These are phyloP conservation scores for Agrochola circellaris DNA, from an alignment of 2,888 invertebrate genomes.

Conservation along the genomic window DNA sequence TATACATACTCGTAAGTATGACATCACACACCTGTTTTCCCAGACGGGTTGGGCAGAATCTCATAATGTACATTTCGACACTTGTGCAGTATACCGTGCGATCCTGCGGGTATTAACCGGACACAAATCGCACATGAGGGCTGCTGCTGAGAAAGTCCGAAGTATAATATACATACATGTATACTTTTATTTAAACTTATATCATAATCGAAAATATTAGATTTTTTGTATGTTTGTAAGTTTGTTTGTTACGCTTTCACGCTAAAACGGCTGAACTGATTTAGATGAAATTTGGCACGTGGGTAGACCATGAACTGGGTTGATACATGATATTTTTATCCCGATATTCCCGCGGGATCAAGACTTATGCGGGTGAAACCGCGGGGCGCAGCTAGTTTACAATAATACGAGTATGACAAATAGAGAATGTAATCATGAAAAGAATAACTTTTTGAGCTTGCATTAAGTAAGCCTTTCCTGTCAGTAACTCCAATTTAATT, in stretches of 20 bases:
- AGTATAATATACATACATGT: not conserved
- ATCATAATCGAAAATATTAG: too few relatives aligned
- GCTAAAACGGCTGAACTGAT: too few relatives aligned
- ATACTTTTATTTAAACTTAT: not conserved
- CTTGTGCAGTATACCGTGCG: not conserved
- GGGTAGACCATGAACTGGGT: too few relatives aligned
- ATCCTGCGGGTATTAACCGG: not conserved
- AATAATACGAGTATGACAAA: not conserved
- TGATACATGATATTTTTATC: too few relatives aligned
- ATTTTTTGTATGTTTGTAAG: too few relatives aligned
- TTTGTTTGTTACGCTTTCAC: too few relatives aligned
- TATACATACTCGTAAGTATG: not conserved
- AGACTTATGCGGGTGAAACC: too few relatives aligned
- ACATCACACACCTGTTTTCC: not conserved
- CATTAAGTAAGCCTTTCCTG: constrained; percentile 12
- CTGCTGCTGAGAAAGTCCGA: not conserved
- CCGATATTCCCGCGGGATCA: too few relatives aligned
- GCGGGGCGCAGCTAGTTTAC: not conserved
- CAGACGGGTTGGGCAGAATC: not conserved
- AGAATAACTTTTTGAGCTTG: not conserved
- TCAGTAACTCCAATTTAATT: constrained; percentile 15
- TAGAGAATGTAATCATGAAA: not conserved
- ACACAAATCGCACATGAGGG: not conserved
- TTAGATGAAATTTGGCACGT: too few relatives aligned
- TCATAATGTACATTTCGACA: not conserved